phyloP scores from a whole-genome alignment of 2,797 vertebrate species.

The Oreochromis grahami region DNA sequence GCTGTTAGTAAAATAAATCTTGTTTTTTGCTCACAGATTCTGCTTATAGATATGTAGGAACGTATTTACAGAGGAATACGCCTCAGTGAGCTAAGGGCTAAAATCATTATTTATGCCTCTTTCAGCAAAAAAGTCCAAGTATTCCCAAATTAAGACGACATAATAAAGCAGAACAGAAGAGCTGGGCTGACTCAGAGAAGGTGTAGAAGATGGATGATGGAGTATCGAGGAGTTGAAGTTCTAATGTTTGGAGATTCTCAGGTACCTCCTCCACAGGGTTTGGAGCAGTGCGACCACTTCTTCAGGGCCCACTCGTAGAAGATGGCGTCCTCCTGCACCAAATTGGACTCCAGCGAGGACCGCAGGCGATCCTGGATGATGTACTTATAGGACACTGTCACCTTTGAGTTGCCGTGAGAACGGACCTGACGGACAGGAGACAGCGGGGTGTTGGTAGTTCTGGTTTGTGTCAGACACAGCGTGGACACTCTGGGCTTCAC shows the following conservation, averaged over 20 bases:
- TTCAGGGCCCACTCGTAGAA: slow-evolving; percentile 94
- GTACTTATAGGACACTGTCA: slow-evolving; percentile 94
- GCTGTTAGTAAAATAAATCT: not conserved
- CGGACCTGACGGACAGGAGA: slow-evolving; percentile 74
- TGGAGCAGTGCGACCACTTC: slow-evolving; percentile 95
- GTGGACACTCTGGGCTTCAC: not conserved
- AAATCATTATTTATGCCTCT: not conserved
- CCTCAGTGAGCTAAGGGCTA: not conserved
- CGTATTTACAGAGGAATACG: not conserved
- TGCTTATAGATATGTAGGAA: not conserved
- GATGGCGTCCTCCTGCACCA: slow-evolving; percentile 84
- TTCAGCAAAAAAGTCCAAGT: not conserved
- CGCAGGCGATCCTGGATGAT: slow-evolving; percentile 88
- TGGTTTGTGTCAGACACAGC: not conserved
- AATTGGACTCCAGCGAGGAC: slow-evolving; percentile 86
- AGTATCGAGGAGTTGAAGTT: not conserved
- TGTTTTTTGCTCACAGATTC: not conserved
- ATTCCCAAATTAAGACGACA: not conserved
- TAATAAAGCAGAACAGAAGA: not conserved
- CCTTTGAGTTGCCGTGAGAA: slow-evolving; percentile 81
- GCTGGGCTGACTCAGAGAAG: not conserved
- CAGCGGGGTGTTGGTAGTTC: not conserved
- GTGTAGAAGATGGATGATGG: not conserved
- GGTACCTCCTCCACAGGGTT: slow-evolving; percentile 93
- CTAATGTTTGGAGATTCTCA: not conserved